These are phyloP conservation scores for Stylophora pistillata DNA, from an alignment of 64 coral and sea anemone species.

Conservation along the genomic window DNA sequence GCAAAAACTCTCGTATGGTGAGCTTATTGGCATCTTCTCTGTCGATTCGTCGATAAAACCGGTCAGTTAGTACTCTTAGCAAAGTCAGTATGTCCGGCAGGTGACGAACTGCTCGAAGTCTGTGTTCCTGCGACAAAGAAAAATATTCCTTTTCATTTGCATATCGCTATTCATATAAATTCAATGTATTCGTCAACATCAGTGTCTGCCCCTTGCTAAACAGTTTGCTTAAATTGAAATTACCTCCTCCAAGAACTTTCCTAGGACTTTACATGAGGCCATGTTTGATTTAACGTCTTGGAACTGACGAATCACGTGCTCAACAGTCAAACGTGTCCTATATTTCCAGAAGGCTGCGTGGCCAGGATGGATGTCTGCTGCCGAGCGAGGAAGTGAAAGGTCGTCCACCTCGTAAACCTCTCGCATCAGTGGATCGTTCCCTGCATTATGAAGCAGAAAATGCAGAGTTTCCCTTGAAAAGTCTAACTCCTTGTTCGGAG, in stretches of 20 bases:
- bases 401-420: constrained; percentile 72
- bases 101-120: constrained; percentile 58
- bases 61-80: constrained; percentile 58
- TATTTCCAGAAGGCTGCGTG: constrained; percentile 54
- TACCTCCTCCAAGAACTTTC: constrained; percentile 26
- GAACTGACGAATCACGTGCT: constrained; percentile 2
- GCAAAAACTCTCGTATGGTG: background rate
- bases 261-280: background rate
- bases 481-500: background rate
- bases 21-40: constrained; percentile 49
- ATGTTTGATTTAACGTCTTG: constrained; percentile 1
- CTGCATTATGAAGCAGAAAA: background rate
- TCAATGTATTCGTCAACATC: no score
- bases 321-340: constrained; percentile 56
- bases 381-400: background rate
- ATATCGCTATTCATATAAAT: no score
- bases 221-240: background rate
- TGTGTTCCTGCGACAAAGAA: constrained; percentile 61
- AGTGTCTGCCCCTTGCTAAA: no score
- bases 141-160: background rate
- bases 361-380: background rate
- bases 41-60: constrained; percentile 76
- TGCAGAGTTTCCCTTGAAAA: background rate
- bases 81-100: constrained; percentile 79
- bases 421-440: constrained; percentile 67